Conservation (phyloP, 2,797 vertebrate species). For the Enteromius fasciolatus region DNA sequence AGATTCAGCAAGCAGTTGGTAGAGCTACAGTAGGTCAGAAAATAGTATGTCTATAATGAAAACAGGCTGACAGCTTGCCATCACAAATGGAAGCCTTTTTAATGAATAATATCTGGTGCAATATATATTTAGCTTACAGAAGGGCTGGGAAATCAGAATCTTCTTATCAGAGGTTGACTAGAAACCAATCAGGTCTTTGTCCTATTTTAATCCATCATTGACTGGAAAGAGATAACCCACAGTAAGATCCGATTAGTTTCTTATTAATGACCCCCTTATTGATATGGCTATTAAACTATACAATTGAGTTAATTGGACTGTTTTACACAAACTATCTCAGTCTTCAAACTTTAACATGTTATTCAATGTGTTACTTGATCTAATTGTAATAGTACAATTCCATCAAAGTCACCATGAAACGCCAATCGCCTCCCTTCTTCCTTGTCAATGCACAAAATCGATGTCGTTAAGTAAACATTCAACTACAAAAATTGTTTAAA, state of each 20-base stretch:
- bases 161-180: slow-evolving; percentile 12
- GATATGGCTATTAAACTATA: neutral
- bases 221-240: neutral
- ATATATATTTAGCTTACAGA: slow-evolving; percentile 30
- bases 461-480: neutral
- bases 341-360: neutral
- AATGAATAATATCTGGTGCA: slow-evolving; percentile 38
- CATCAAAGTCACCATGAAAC: neutral
- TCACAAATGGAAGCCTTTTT: slow-evolving; percentile 40
- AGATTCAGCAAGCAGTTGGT: slow-evolving; percentile 28
- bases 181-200: slow-evolving; percentile 23
- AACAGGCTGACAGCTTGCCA: slow-evolving; percentile 39
- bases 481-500: neutral
- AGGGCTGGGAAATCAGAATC: slow-evolving; percentile 9
- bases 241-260: neutral
- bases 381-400: neutral
- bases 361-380: neutral
- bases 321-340: neutral
- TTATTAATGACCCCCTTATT: neutral
- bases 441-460: neutral
- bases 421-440: neutral
- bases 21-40: slow-evolving; percentile 33
- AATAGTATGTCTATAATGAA: slow-evolving; percentile 34
- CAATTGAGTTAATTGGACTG: neutral
- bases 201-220: slow-evolving; percentile 29